phyloP scores from a whole-genome alignment of 1,140 invertebrate genomes.

The Cecropterus lyciades region DNA sequence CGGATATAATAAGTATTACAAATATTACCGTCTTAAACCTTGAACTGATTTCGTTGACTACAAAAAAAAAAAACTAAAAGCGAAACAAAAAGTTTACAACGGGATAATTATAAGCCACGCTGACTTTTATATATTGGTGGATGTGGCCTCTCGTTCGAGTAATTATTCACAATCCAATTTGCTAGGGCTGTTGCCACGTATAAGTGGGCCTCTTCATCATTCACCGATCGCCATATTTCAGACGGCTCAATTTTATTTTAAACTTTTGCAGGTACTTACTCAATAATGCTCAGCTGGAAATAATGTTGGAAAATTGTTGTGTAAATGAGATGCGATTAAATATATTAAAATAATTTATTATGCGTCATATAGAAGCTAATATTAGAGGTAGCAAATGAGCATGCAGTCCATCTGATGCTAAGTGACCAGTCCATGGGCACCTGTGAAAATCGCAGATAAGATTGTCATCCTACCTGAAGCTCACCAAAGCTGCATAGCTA shows the following conservation, averaged over 20 bases:
- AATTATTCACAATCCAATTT: conserved; percentile 35
- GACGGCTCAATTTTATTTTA: conserved; percentile 33
- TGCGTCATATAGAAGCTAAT: too few species aligned
- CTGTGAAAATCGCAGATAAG: too few species aligned
- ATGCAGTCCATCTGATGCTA: too few species aligned
- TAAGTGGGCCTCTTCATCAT: conserved; percentile 33
- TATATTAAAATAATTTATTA: background rate
- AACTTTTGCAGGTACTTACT: conserved; percentile 23
- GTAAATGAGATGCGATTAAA: background rate
- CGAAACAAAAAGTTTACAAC: conserved; percentile 1
- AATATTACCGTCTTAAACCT: too few species aligned
- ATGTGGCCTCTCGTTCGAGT: conserved; percentile 21
- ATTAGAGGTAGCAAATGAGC: too few species aligned
- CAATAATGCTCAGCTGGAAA: conserved; percentile 7
- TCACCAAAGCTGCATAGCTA: too few species aligned
- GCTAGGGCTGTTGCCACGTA: conserved; percentile 28
- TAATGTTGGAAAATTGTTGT: conserved; percentile 9
- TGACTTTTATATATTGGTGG: conserved; percentile 29
- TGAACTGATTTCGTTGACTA: too few species aligned
- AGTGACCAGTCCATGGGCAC: too few species aligned
- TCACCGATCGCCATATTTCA: conserved; percentile 33
- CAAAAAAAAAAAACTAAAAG: conserved; percentile 1
- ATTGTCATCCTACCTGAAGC: too few species aligned
- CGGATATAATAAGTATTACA: too few species aligned
- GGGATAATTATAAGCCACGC: conserved; percentile 21